Percentiles rank a stretch among this genome's conserved stretches.
Conservation (phyloP, 2,113 vertebrate genomes). For the Seriola rivoliana region DNA sequence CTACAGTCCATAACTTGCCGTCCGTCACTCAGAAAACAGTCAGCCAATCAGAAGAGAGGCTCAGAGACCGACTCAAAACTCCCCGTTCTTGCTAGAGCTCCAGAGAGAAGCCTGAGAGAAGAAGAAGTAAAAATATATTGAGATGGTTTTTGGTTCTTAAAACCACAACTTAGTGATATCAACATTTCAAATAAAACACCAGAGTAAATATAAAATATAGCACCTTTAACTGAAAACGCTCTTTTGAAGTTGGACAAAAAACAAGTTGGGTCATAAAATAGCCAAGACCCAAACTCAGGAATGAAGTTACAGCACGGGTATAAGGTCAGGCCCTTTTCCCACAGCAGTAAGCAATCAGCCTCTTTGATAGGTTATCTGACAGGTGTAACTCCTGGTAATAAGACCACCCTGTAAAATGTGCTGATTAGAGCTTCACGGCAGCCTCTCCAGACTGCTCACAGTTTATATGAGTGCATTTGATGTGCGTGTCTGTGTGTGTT, state of each 20-base stretch:
- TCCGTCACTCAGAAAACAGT: no score
- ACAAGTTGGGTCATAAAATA: conserved; percentile 1
- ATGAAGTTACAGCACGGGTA: not conserved
- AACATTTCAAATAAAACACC: no score
- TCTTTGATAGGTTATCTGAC: conserved; percentile 67
- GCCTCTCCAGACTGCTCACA: not conserved
- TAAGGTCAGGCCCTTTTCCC: conserved; percentile 22
- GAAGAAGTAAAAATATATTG: no score
- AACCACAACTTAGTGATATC: no score
- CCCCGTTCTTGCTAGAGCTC: no score
- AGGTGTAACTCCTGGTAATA: conserved; percentile 59
- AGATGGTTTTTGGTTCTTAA: no score
- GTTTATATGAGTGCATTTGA: not conserved
- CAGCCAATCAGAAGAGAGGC: no score
- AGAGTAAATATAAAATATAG: no score
- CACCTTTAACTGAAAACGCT: not conserved
- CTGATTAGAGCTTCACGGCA: conserved; percentile 20
- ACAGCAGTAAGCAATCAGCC: conserved; percentile 58
- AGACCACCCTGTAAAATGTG: conserved; percentile 67
- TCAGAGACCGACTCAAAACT: no score
- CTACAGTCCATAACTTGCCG: no score
- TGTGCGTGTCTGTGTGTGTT: conserved; percentile 14
- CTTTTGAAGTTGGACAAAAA: not conserved
- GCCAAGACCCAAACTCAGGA: not conserved
- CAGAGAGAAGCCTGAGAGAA: no score